Conservation (phyloP, 1,140 invertebrate species). For the Cryptotermes secundus region DNA sequence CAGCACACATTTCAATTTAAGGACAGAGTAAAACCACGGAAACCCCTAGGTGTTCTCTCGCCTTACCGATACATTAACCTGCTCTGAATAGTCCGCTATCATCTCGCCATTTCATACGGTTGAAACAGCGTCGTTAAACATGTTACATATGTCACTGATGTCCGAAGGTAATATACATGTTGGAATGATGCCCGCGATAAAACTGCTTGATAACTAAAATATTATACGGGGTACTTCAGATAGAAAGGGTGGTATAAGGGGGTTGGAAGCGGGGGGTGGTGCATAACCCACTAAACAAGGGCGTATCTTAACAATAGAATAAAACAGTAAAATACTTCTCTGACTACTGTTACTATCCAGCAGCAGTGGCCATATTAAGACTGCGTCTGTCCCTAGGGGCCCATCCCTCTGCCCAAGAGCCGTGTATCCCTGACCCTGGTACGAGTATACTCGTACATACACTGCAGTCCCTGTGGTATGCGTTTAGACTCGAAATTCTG, state of each 20-base stretch:
- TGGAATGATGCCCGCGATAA: neutral
- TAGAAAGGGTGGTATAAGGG: neutral
- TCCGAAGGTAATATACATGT: neutral
- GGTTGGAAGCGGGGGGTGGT: neutral
- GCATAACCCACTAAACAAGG: neutral
- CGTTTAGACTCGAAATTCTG: neutral
- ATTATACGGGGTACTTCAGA: neutral
- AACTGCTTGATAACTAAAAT: neutral
- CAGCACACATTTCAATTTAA: too few species aligned
- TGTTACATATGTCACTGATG: neutral
- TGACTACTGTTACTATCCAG: neutral
- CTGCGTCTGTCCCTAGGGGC: neutral
- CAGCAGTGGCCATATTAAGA: neutral
- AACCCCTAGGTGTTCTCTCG: too few species aligned
- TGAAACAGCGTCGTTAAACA: too few species aligned
- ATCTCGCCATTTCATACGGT: too few species aligned
- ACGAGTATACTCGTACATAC: neutral
- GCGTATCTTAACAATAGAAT: conserved; percentile 12
- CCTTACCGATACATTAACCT: too few species aligned
- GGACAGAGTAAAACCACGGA: too few species aligned
- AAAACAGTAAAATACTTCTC: neutral
- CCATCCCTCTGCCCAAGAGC: neutral
- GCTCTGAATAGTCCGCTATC: too few species aligned
- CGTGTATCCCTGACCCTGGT: neutral
- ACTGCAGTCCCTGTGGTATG: neutral